phyloP scores from a whole-genome alignment of 2,888 invertebrate species.

The Spisula solida region DNA sequence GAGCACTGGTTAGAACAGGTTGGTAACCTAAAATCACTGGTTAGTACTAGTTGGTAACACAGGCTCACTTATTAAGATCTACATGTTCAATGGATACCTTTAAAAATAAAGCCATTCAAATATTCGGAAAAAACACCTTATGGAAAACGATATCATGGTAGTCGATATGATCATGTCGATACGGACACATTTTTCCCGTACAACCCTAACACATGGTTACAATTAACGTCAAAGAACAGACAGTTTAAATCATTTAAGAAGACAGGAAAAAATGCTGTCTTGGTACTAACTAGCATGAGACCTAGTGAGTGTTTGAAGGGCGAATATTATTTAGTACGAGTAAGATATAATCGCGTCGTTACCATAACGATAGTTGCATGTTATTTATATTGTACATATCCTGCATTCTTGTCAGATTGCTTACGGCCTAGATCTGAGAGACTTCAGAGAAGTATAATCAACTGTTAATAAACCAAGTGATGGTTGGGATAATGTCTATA shows the following conservation, averaged over 20 bases:
- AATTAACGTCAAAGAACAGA: not conserved
- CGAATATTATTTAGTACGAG: not conserved
- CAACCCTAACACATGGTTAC: not conserved
- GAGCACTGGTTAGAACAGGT: too few relatives aligned
- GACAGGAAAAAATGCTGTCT: not conserved
- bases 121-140: not conserved
- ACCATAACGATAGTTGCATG: conserved; percentile 6
- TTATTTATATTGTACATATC: not conserved
- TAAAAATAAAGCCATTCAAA: not conserved
- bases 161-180: not conserved
- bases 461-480: not conserved
- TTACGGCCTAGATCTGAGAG: not conserved
- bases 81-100: not conserved
- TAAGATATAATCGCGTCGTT: not conserved
- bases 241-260: not conserved
- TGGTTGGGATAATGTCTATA: not conserved
- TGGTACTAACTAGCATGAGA: not conserved
- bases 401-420: not conserved
- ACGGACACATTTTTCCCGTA: not conserved
- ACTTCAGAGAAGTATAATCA: not conserved
- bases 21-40: too few relatives aligned
- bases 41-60: too few relatives aligned
- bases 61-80: too few relatives aligned
- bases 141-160: not conserved
- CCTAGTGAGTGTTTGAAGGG: not conserved